Base-by-base conservation (phyloP, 2,888 invertebrate genomes). In the Andrena flavipes region DNA sequence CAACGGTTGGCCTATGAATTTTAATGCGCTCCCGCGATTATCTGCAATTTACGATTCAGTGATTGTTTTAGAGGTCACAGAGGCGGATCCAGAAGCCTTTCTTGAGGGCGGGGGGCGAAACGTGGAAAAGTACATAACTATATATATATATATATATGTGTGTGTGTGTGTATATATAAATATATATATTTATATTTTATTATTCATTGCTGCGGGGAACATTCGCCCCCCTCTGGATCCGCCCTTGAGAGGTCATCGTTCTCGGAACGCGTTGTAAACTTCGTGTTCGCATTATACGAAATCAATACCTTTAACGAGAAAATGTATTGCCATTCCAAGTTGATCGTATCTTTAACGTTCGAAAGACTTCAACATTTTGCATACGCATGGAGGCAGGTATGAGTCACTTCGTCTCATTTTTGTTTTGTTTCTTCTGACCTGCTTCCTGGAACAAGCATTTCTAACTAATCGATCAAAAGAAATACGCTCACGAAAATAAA, bases 281-380 rank as follows among this genome's bases (percentile, higher is more conserved):
- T 64, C 26, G 2, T 35, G 29, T 30, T 30, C 42, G 42, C 26
- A 2, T 63, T 63, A n/a, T 16, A 29, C 16, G 48, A 20, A 71
- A 64, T 42, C 76, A 26, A 42, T 76, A 1, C 20, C 30, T 30
- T n/a, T 26, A 54, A 56, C 23, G 16, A 42, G 49, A 70, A 62
- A 42, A 30, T 20, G 20, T 26, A 20, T 59, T 48, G 16, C 26
- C 23, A 6, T 13, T 33, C 2, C 7, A 23, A 6, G 35, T 42
- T 20, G 16, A 48, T 76, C 51, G 16, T 26, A 42, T 72, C 7
- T 59, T 35, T 20, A 42, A 23, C 20, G 10, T 3, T 60, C 26
- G 60, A 29, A 64, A 33, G 30, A 42, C 33, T 56, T 33, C 30
- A 13, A 33, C 6, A 48, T 59, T 29, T 30, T 5, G 59, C n/a